Base-by-base conservation (phyloP, 2,113 vertebrate species). In the Empidonax traillii region DNA sequence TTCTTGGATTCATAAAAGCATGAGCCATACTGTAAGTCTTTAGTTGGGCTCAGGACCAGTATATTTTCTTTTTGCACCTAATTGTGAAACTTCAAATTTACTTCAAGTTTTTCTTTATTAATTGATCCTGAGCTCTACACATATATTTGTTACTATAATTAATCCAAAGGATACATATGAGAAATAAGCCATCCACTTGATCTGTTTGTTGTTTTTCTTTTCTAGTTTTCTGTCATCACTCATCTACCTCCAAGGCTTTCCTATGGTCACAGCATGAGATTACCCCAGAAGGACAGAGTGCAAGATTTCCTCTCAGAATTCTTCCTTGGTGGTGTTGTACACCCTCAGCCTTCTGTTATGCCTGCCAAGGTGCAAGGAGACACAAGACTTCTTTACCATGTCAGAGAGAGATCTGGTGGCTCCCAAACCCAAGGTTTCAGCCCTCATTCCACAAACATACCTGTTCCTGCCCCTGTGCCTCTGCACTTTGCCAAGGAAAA, bases 291-390 rank as follows among this genome's bases (percentile, higher is more conserved):
- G 37, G 58, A 55, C 52, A 14, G 7, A 56, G 41, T 33, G 35
- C 62, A 87, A 62, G 41, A 22, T 71, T 87, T 85, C 22, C 46
- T 25, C 14, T 56, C 25, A 56, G 58, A 27, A 71, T n/a, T 27
- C 30, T n/a, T 24, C 44, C 31, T 44, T 25, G 17, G 33, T 20
- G 9, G 12, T 69, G 44, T 14, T 66, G 51, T 27, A 55, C 12
- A 16, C 28, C 24, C 41, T 90, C 63, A 75, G 68, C 52, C 31
- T 71, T 0, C 0, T 0, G 0, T 49, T 35, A 3, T 28, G 28
- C 25, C 62, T 2, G 1, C 22, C 1, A 1, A 41, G 19, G 14
- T 19, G 35, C 35, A 41, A 66, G 72, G 31, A 79, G 23, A 30
- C 14, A 3, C 10, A 30, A 44, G 18, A 22, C 12, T 79, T 69